Conservation (phyloP, 2,888 invertebrate species). For the Cerastis rubricosa region DNA sequence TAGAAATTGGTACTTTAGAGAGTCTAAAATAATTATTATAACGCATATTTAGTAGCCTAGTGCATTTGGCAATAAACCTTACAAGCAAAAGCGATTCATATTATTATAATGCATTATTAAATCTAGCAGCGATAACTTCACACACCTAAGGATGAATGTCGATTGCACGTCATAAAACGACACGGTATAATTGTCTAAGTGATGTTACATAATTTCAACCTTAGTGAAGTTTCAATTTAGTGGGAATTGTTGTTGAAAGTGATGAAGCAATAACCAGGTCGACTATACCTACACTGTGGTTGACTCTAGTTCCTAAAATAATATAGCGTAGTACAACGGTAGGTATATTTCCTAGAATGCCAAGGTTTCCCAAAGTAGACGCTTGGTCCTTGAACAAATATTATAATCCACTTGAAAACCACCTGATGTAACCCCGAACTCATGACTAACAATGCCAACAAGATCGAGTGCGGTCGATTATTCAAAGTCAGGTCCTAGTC, state of each 20-base stretch:
- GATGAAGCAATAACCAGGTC: neutral
- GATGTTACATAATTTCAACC: neutral
- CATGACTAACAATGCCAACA: slow-evolving; percentile 21
- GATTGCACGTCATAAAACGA: neutral
- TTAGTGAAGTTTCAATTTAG: neutral
- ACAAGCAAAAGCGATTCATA: no score
- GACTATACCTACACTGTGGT: neutral
- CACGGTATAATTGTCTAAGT: neutral
- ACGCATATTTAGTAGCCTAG: neutral
- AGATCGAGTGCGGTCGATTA: slow-evolving; percentile 2
- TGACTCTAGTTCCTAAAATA: neutral
- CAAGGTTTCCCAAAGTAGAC: slow-evolving; percentile 10
- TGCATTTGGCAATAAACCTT: neutral
- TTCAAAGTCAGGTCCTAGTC: neutral
- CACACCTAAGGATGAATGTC: neutral
- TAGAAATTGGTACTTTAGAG: neutral
- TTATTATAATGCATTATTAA: neutral
- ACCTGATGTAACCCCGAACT: neutral
- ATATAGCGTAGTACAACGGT: neutral
- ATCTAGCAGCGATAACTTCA: neutral
- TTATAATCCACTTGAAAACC: slow-evolving; percentile 19
- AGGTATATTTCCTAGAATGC: neutral
- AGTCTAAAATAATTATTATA: neutral
- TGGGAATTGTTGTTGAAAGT: neutral
- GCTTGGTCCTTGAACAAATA: slow-evolving; percentile 14